Evolutionary conservation across 1,140 invertebrate genomes (phyloP), one percentile per base, ranked within the genome.

Genomic region (Arion vulgaris): DNA sequence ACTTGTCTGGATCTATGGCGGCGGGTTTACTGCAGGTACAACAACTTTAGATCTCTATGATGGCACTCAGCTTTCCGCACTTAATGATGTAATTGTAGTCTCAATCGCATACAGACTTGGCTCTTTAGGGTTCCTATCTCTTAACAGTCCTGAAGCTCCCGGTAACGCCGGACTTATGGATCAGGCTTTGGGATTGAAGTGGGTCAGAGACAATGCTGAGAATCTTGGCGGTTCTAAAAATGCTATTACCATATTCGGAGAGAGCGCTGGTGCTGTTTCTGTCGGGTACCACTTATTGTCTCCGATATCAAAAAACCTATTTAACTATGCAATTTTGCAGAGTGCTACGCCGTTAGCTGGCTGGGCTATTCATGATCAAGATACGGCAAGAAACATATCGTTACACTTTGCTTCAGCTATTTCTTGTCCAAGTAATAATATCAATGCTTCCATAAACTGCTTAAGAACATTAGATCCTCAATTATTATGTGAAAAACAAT

Each of bases 1-100:
- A 41, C 95, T 98, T 95, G 94, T 99, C 51, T 99, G 97, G 97
- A 96, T 99, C 83, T 99, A 96, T 91, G 98, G 98, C 62, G 98
- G 98, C 68, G 97, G 97, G 7, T 99, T 98, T 93, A 97, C 96
- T 90, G 80, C 77, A 38, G 97, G 97, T n/a, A 96, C 96, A 19
- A 95, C 96, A 36, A 98, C 97, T n/a, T 93, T 99, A 84, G 97
- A 98, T 90, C 95, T 99, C 11, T 99, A 99, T 92, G 97, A 99
- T 93, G 96, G 95, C 79, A 96, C 96, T 28, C 95, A 95, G 87
- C 92, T 99, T 39, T 96, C 97, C 0, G 95, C 96, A 23, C 84
- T 85, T n/a, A 87, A 88, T 39, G 95, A 98, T 87, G 94, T 99
- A n/a, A 96, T 99, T 62, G 83, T 86, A 26, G 84, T 81, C 32